phyloP scores from a whole-genome alignment of 2,797 vertebrate genomes.

The Chiroxiphia lanceolata region DNA sequence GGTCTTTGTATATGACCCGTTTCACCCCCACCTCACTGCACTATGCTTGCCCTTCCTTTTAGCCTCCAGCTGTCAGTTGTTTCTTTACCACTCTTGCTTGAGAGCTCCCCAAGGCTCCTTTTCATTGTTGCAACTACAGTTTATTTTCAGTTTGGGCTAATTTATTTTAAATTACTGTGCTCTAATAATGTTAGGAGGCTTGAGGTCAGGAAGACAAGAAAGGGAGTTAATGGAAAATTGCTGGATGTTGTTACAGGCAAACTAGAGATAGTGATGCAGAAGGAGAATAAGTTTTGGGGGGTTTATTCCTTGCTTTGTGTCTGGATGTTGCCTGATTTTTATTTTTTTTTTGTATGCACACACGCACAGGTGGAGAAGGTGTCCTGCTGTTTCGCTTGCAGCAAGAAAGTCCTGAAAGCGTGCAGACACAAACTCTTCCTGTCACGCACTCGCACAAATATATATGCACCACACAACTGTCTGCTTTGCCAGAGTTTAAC shows the following conservation, averaged over 20 bases:
- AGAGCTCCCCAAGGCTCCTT: not conserved
- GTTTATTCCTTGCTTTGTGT: not conserved
- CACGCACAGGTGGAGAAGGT: not conserved
- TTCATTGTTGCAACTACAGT: not conserved
- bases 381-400: not conserved
- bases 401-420: not conserved
- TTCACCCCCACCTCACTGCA: not conserved
- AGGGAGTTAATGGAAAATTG: not conserved
- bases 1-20: not conserved
- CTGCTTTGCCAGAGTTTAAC: not conserved
- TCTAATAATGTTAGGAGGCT: conserved; percentile 12
- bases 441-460: not conserved
- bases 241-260: not conserved
- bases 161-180: not conserved
- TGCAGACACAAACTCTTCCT: not conserved
- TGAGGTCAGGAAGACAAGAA: conserved; percentile 13
- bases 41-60: not conserved
- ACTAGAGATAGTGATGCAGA: not conserved
- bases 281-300: not conserved
- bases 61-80: not conserved
- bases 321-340: not conserved
- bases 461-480: not conserved
- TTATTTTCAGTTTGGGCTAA: conserved; percentile 17
- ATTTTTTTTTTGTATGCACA: not conserved
- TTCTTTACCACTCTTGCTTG: not conserved